A percentile compares a stretch with the other conserved stretches of the same genome.
Conservation (phyloP, 2,888 invertebrate species). For the Ectemnius cavifrons region DNA sequence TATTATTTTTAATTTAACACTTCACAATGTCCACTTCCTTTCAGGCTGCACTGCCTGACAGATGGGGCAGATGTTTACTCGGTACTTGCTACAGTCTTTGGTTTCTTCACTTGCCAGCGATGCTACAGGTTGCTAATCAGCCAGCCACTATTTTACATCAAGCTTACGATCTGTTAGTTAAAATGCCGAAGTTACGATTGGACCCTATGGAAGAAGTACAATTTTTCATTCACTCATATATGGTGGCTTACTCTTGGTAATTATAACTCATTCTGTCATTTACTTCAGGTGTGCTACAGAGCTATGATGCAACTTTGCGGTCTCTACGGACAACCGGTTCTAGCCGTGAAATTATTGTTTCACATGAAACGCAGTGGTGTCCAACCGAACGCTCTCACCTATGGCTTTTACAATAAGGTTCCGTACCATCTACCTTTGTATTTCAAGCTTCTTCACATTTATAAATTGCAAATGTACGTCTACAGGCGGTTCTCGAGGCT, state of each 20-base stretch:
- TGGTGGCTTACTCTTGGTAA: background rate
- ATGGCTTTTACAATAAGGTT: conserved; percentile 88
- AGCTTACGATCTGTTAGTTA: conserved; percentile 92
- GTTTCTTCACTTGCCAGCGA: conserved; percentile 97
- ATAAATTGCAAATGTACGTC: conserved; percentile 10
- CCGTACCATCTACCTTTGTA: no score
- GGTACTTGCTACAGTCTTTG: conserved; percentile 96
- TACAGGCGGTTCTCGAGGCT: conserved; percentile 93
- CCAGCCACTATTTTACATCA: conserved; percentile 76
- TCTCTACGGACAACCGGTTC: conserved; percentile 93
- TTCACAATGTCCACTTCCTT: background rate
- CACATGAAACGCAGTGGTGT: conserved; percentile 96
- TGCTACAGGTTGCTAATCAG: conserved; percentile 81
- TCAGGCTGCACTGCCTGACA: conserved; percentile 85
- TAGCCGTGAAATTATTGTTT: conserved; percentile 94
- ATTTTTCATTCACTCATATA: conserved; percentile 26
- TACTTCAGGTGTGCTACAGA: conserved; percentile 91
- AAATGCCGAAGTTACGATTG: conserved; percentile 91
- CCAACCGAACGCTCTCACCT: conserved; percentile 98
- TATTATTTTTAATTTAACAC: conserved; percentile 5
- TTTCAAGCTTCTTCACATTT: no score
- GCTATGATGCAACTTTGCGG: conserved; percentile 99
- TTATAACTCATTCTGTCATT: conserved; percentile 28
- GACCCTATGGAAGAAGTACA: conserved; percentile 92
- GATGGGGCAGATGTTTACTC: conserved; percentile 95